Evolutionary conservation across 2,797 vertebrate genomes (phyloP).

Genomic region (Poecilia velifera): DNA sequence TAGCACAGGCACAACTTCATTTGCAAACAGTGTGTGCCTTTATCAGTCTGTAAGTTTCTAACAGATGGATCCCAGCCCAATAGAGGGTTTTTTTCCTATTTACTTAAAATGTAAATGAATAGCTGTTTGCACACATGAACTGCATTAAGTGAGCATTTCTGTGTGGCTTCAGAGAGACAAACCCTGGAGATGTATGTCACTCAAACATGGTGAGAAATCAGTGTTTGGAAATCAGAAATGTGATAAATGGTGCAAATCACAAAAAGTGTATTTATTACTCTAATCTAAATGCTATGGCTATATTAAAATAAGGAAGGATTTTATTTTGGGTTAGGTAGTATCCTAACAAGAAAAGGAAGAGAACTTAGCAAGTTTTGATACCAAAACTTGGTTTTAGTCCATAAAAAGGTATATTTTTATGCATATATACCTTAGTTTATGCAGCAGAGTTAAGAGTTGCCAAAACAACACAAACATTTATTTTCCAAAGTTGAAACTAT

Average conservation of each 20-base stretch:
- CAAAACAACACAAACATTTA: neutral
- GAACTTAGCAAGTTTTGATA: too few species aligned
- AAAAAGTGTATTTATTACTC: neutral
- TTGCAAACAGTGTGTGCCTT: slow-evolving; percentile 13
- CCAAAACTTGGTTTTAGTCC: neutral
- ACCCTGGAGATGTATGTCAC: slow-evolving; percentile 60
- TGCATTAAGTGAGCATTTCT: slow-evolving; percentile 8
- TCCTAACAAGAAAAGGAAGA: neutral
- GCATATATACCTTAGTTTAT: neutral
- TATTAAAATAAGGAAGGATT: neutral
- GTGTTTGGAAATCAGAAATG: neutral
- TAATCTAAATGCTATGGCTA: neutral
- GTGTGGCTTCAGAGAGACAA: slow-evolving; percentile 22
- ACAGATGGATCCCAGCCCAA: slow-evolving; percentile 46
- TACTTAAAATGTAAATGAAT: slow-evolving; percentile 15
- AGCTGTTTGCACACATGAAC: neutral
- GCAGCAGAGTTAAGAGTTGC: neutral
- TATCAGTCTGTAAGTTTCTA: slow-evolving; percentile 28
- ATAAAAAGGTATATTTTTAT: neutral
- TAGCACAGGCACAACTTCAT: slow-evolving; percentile 24
- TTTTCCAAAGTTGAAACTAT: neutral
- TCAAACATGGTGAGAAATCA: slow-evolving; percentile 34
- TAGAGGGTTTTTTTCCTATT: slow-evolving; percentile 21
- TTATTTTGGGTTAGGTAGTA: neutral
- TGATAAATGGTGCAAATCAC: neutral